Evolutionary conservation across 2,888 invertebrate genomes (phyloP), one percentile per base, ranked within the genome.

Genomic region (Drosophila formosana): DNA sequence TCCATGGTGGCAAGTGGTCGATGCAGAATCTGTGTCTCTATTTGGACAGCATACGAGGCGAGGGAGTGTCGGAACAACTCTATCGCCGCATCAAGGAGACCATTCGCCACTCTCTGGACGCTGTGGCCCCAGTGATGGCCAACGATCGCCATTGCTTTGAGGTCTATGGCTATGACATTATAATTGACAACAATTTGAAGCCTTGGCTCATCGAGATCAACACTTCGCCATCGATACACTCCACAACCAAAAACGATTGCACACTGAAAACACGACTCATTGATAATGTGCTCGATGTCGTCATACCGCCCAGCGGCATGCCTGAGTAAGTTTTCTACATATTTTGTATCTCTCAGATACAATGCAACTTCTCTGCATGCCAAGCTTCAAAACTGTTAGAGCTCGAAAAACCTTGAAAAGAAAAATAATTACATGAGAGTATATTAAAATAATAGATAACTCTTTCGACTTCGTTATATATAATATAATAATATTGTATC

Each of bases 141-240:
- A 98, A 97, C 82, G 98, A 98, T 92, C 93, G 96, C 46, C 96
- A 96, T 85, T 96, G 96, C 85, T 93, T 93, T 56, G 93, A 93
- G 92, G 98, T 98, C 88, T 99, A 98, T 90, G 98, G 98, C 43
- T 98, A 91, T 64, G 98, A 98, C 90, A 98, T 98, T 56, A 98
- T 98, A 80, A 98, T 98, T 80, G 98, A 98, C 91, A 96, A 98
- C 90, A 96, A 96, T 88, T 92, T 98, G 32, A 98, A 98, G 91
- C 98, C 98, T 0, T 98, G 98, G 98, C 93, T 98, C 9, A 96
- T 98, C 57, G 98, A 98, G 93, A 95, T 95, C n/a, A 98, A 98
- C 91, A 98, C 98, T 1, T 98, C 98, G 0, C 98, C 98, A 0
- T 98, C 98, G 0, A 92, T 98, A 70, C 97, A 98, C 1, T 97